Evolutionary conservation across 2,113 vertebrate genomes (phyloP).

Genomic region (Nannospalax galili): DNA sequence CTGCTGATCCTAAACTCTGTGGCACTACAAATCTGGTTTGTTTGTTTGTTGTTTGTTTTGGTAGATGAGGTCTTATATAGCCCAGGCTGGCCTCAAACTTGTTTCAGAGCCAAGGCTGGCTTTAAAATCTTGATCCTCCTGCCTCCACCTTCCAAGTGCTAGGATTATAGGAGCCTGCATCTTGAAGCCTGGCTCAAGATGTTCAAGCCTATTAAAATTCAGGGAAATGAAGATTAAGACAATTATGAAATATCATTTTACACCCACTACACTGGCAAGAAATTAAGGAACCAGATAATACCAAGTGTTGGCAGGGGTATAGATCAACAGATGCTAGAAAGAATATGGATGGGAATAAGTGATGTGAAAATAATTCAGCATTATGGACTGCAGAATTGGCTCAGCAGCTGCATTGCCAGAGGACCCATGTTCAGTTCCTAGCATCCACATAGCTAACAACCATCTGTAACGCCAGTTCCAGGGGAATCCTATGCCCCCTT

Average conservation of each 20-base stretch:
- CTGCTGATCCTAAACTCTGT: not conserved
- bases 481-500: too few species aligned
- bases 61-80: not conserved
- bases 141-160: not conserved
- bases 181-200: conserved; percentile 17
- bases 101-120: too few species aligned
- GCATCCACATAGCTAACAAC: too few species aligned
- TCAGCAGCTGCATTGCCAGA: too few species aligned
- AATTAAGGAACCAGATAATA: conserved; percentile 14
- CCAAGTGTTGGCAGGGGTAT: not conserved
- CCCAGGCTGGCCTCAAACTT: not conserved
- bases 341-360: not conserved
- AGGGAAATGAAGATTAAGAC: conserved; percentile 48
- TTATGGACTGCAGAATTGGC: not conserved
- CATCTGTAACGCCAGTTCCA: too few species aligned
- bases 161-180: not conserved
- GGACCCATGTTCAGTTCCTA: too few species aligned
- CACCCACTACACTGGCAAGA: not conserved
- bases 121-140: not conserved
- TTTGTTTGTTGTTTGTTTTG: not conserved
- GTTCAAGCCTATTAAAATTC: conserved; percentile 1
- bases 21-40: not conserved
- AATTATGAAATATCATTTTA: conserved; percentile 19
- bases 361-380: conserved; percentile 36
- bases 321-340: not conserved